Percentiles rank a stretch among this genome's conserved stretches.
These are phyloP conservation scores for Neosilurus mollespiculum DNA, from an alignment of 2,797 vertebrate species.

Conservation along the genomic window DNA sequence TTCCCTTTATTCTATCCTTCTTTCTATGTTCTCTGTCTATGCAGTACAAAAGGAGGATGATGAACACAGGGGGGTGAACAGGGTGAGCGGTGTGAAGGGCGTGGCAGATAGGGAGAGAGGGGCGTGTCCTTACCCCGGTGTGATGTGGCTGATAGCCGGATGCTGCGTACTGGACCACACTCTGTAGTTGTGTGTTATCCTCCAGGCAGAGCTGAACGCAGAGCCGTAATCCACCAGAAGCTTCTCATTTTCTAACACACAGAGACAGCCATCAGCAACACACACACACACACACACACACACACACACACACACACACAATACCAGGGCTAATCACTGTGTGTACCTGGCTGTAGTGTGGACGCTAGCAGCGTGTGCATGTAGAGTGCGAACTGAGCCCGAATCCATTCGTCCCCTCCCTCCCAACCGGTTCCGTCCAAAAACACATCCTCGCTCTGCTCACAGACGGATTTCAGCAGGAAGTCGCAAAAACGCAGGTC, in stretches of 20 bases:
- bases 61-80: no score
- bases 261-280: background rate
- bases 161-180: slow-evolving; percentile 96
- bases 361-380: slow-evolving; percentile 88
- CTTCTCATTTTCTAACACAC: slow-evolving; percentile 84
- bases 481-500: slow-evolving; percentile 95
- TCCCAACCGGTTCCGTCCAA: slow-evolving; percentile 98
- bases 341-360: slow-evolving; percentile 73
- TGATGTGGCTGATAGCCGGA: slow-evolving; percentile 84
- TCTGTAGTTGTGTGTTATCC: slow-evolving; percentile 91
- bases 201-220: slow-evolving; percentile 86
- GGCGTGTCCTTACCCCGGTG: slow-evolving; percentile 77
- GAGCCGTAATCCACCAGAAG: slow-evolving; percentile 87
- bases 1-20: background rate
- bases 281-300: background rate
- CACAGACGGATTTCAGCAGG: slow-evolving; percentile 91
- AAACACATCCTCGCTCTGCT: slow-evolving; percentile 94
- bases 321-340: background rate
- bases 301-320: background rate
- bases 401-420: slow-evolving; percentile 97
- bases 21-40: background rate
- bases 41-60: no score
- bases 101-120: background rate
- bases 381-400: slow-evolving; percentile 93
- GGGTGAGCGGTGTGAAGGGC: no score